Evolutionary conservation across 2,113 vertebrate genomes (phyloP).

Genomic region (Urocitellus parryii): DNA sequence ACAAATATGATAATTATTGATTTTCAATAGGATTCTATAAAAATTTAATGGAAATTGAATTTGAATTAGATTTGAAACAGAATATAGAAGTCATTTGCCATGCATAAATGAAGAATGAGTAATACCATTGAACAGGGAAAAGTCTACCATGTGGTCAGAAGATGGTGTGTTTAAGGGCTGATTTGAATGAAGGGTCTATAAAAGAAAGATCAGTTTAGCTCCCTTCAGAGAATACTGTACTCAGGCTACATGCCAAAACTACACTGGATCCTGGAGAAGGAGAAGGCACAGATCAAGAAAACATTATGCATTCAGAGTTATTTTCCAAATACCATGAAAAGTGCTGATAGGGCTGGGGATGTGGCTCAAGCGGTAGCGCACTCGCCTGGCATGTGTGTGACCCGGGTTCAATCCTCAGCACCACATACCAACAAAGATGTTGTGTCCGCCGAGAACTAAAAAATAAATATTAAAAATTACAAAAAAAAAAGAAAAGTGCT

Average conservation of each 20-base stretch:
- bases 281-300: background rate
- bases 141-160: background rate
- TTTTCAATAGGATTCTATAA: background rate
- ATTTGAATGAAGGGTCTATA: background rate
- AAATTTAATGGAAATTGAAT: background rate
- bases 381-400: no score
- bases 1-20: background rate
- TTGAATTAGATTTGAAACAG: background rate
- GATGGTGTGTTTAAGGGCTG: background rate
- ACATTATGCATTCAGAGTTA: background rate
- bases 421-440: no score
- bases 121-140: background rate
- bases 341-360: no score
- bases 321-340: background rate
- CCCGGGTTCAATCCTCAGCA: no score
- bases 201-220: background rate
- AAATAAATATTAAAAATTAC: no score
- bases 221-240: background rate
- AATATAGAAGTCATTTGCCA: background rate
- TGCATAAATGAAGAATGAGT: background rate
- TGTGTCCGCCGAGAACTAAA: no score
- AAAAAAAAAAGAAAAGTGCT: no score
- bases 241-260: background rate
- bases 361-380: no score
- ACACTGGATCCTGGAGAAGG: background rate